A percentile compares a stretch with the other conserved stretches of the same genome.
Evolutionary conservation across 2,888 invertebrate genomes (phyloP).

Genomic region (Exocentrus adspersus): DNA sequence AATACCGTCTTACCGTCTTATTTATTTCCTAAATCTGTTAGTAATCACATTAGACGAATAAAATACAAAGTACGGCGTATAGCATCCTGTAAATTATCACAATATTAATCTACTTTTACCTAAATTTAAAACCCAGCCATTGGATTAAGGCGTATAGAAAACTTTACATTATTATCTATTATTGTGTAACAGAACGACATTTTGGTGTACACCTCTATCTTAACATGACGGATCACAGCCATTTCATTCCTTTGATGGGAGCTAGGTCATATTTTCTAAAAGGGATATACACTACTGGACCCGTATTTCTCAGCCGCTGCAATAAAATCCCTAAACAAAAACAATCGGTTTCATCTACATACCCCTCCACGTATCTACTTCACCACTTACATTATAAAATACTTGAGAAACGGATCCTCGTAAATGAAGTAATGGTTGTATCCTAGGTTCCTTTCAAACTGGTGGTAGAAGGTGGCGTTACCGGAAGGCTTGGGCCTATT

Average conservation of each 20-base stretch:
- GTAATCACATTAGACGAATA: too few species aligned
- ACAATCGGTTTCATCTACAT: background rate
- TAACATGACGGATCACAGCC: slow-evolving; percentile 36
- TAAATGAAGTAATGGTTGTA: slow-evolving; percentile 50
- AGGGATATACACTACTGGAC: background rate
- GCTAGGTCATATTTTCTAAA: slow-evolving; percentile 19
- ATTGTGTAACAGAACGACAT: background rate
- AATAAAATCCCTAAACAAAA: slow-evolving; percentile 36
- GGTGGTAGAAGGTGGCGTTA: slow-evolving; percentile 39
- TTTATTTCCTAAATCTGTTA: too few species aligned
- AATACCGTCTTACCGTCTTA: too few species aligned
- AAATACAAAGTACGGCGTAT: too few species aligned
- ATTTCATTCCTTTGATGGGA: slow-evolving; percentile 41
- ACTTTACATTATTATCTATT: background rate
- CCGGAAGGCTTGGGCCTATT: slow-evolving; percentile 23
- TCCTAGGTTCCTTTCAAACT: slow-evolving; percentile 41
- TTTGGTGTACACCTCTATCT: slow-evolving; percentile 2
- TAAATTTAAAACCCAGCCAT: background rate
- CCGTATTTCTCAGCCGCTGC: background rate
- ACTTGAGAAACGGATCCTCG: slow-evolving; percentile 52
- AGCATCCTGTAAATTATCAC: too few species aligned
- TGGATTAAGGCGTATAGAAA: background rate
- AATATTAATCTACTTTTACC: too few species aligned
- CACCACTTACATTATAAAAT: slow-evolving; percentile 53
- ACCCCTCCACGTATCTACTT: too few species aligned